phyloP scores from a whole-genome alignment of 2,113 vertebrate genomes.

The Lutjanus erythropterus region DNA sequence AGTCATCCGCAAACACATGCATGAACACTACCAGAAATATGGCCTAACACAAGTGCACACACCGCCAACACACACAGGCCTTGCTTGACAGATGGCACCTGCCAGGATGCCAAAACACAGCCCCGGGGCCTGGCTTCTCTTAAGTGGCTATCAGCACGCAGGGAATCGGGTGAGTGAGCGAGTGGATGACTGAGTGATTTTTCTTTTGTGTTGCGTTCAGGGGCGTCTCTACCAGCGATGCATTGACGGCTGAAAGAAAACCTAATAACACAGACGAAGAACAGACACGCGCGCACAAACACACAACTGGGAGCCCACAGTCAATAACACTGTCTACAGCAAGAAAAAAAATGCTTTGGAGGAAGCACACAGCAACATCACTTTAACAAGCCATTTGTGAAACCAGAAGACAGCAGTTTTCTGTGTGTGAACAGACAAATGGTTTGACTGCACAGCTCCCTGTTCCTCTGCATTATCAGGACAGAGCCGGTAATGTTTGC shows the following conservation, averaged over 20 bases:
- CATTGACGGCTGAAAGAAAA: conserved; percentile 20
- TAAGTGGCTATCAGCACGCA: conserved; percentile 72
- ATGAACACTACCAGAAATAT: conserved; percentile 4
- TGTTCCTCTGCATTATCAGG: background rate
- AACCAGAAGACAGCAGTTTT: conserved; percentile 15
- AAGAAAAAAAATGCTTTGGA: background rate
- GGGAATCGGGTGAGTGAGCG: conserved; percentile 61
- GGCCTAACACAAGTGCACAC: conserved; percentile 3
- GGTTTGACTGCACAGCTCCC: background rate
- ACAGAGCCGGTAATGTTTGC: background rate
- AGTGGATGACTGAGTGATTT: conserved; percentile 63
- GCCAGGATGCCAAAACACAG: conserved; percentile 70
- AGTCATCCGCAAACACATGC: conserved; percentile 37
- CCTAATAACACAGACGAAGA: conserved; percentile 25
- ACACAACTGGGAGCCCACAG: conserved; percentile 14
- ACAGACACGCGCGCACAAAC: background rate
- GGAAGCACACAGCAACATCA: conserved; percentile 2
- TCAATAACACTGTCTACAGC: conserved; percentile 32
- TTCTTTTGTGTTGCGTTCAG: conserved; percentile 57
- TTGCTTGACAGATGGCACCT: conserved; percentile 78
- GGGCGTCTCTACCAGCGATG: conserved; percentile 30
- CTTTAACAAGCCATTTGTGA: conserved; percentile 37
- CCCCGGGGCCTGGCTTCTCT: conserved; percentile 67
- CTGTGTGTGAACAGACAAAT: conserved; percentile 24
- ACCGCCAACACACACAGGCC: conserved; percentile 27